phyloP scores from a whole-genome alignment of 1,140 invertebrate genomes.

The Ips typographus region DNA sequence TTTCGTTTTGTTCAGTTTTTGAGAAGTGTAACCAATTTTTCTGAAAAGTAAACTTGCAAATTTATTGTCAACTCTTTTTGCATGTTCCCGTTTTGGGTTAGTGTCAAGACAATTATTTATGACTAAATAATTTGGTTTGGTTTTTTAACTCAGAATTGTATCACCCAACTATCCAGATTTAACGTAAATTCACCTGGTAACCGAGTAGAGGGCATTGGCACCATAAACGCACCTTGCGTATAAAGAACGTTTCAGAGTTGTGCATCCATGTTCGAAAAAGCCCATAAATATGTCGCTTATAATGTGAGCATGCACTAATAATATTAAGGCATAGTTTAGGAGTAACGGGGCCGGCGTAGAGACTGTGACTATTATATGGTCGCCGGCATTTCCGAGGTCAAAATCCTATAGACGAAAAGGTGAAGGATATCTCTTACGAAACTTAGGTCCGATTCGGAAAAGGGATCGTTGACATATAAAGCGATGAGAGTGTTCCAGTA shows the following conservation, averaged over 20 bases:
- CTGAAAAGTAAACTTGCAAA: too few relatives aligned
- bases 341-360: conserved; percentile 14
- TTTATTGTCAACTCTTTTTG: too few relatives aligned
- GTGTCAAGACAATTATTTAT: too few relatives aligned
- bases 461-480: too few relatives aligned
- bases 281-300: conserved; percentile 14
- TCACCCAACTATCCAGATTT: neutral
- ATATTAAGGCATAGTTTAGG: conserved; percentile 24
- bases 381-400: conserved; percentile 24
- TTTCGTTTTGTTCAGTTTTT: too few relatives aligned
- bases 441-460: too few relatives aligned
- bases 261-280: conserved; percentile 15
- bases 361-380: conserved; percentile 13
- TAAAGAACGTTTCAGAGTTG: conserved; percentile 10
- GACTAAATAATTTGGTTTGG: too few relatives aligned
- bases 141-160: too few relatives aligned
- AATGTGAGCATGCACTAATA: conserved; percentile 21
- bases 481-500: too few relatives aligned
- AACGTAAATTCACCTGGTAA: neutral
- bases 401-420: conserved; percentile 16
- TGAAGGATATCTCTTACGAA: neutral
- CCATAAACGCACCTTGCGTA: conserved; percentile 15
- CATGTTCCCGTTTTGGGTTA: too few relatives aligned
- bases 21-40: too few relatives aligned
- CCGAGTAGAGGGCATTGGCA: conserved; percentile 15